phyloP scores from a whole-genome alignment of 2,888 invertebrate species.

The Macrosiphum euphorbiae region DNA sequence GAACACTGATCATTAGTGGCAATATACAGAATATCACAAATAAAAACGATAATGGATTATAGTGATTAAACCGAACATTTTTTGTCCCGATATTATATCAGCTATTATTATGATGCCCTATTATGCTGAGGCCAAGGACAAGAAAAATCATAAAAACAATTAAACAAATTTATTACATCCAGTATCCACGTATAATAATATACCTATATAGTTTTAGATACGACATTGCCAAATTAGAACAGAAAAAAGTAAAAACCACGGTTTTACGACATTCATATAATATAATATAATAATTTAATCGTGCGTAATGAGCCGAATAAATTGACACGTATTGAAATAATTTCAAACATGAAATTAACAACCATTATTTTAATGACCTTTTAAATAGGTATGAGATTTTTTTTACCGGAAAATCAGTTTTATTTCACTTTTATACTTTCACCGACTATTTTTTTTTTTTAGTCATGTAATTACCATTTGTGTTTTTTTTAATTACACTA shows the following conservation, averaged over 20 bases:
- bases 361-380: neutral
- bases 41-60: neutral
- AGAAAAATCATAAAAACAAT: neutral
- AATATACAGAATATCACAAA: neutral
- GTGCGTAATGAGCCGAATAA: neutral
- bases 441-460: slow-evolving; percentile 21
- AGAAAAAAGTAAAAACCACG: neutral
- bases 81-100: neutral
- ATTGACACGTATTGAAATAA: neutral
- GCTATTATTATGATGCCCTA: neutral
- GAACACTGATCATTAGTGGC: neutral
- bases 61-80: neutral
- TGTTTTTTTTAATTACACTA: slow-evolving; percentile 37
- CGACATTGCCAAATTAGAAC: neutral
- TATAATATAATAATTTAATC: neutral
- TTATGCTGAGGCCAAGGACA: neutral
- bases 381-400: neutral
- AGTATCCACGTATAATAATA: neutral
- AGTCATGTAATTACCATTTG: slow-evolving; percentile 25
- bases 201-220: neutral
- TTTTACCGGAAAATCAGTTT: slow-evolving; percentile 3
- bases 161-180: neutral
- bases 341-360: neutral
- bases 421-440: slow-evolving; percentile 20
- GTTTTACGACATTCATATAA: neutral